A percentile compares a stretch with the other conserved stretches of the same genome.
phyloP scores from a whole-genome alignment of 2,113 vertebrate genomes.

The Dasyurus viverrinus region DNA sequence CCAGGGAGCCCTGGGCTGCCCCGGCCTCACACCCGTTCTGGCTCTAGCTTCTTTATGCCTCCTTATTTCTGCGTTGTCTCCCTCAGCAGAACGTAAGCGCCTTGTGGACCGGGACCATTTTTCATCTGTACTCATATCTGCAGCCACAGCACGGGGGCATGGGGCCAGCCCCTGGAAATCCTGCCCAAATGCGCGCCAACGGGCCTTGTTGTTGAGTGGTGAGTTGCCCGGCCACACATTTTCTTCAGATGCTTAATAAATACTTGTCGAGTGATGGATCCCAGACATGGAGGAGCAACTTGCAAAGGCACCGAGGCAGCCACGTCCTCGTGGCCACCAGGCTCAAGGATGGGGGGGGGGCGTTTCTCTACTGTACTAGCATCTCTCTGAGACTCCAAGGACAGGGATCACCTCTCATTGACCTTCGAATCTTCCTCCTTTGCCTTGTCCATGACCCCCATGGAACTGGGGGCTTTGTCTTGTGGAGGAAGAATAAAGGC shows the following conservation, averaged over 20 bases:
- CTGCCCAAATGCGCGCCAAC: neutral
- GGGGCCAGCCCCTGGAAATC: too few relatives aligned
- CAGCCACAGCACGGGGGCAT: too few relatives aligned
- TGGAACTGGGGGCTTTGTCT: neutral
- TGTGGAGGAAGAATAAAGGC: neutral
- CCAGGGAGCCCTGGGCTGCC: too few relatives aligned
- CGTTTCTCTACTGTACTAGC: neutral
- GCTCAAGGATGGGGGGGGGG: too few relatives aligned
- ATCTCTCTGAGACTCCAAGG: too few relatives aligned
- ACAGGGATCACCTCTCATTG: neutral
- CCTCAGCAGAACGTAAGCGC: neutral
- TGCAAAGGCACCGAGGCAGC: neutral
- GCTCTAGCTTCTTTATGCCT: too few relatives aligned
- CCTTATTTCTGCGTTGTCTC: too few relatives aligned
- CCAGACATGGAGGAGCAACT: neutral
- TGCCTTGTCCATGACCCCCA: too few relatives aligned
- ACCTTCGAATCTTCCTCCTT: neutral
- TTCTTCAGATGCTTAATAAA: neutral
- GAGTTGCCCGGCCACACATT: neutral
- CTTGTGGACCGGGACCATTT: neutral
- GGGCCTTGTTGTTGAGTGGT: neutral
- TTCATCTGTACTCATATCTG: too few relatives aligned
- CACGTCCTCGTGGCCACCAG: neutral
- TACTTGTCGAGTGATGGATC: neutral
- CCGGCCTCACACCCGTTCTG: too few relatives aligned